Conservation (phyloP, 2,113 vertebrate genomes). For the Gambusia affinis region DNA sequence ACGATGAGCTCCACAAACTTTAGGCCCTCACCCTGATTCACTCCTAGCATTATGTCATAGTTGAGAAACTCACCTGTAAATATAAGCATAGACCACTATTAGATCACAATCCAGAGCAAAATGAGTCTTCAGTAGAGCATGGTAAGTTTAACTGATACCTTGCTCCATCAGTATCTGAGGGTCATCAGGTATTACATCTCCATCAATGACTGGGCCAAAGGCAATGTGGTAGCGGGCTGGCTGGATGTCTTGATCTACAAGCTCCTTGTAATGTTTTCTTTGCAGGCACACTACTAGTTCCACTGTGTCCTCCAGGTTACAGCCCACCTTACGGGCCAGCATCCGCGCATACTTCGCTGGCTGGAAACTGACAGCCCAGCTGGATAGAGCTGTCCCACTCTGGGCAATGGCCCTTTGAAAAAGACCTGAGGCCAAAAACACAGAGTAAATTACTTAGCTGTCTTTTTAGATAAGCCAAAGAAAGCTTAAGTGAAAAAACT, state of each 20-base stretch:
- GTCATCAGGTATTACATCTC: slow-evolving; percentile 97
- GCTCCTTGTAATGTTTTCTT: slow-evolving; percentile 97
- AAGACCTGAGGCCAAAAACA: slow-evolving; percentile 82
- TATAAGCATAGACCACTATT: not conserved
- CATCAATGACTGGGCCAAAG: slow-evolving; percentile 98
- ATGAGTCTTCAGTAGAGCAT: not conserved
- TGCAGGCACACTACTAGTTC: slow-evolving; percentile 95
- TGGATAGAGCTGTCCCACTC: slow-evolving; percentile 96
- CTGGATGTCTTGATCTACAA: slow-evolving; percentile 98
- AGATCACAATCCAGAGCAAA: not conserved
- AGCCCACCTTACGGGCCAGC: slow-evolving; percentile 96
- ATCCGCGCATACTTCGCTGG: slow-evolving; percentile 96
- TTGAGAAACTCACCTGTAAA: slow-evolving; percentile 92
- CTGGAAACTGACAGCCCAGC: slow-evolving; percentile 98
- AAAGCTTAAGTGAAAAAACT: too few relatives aligned
- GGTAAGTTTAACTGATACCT: slow-evolving; percentile 61
- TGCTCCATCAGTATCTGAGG: slow-evolving; percentile 99
- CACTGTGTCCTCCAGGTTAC: slow-evolving; percentile 94
- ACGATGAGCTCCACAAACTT: slow-evolving; percentile 99
- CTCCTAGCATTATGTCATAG: slow-evolving; percentile 98
- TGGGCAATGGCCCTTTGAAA: slow-evolving; percentile 99
- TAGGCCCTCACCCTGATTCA: slow-evolving; percentile 96
- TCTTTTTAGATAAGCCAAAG: too few relatives aligned
- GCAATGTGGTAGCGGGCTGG: slow-evolving; percentile 98
- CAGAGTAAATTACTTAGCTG: too few relatives aligned